A percentile compares a stretch with the other conserved stretches of the same genome.
Evolutionary conservation across 2,797 vertebrate species (phyloP).

Genomic region (Rhinoraja longicauda): DNA sequence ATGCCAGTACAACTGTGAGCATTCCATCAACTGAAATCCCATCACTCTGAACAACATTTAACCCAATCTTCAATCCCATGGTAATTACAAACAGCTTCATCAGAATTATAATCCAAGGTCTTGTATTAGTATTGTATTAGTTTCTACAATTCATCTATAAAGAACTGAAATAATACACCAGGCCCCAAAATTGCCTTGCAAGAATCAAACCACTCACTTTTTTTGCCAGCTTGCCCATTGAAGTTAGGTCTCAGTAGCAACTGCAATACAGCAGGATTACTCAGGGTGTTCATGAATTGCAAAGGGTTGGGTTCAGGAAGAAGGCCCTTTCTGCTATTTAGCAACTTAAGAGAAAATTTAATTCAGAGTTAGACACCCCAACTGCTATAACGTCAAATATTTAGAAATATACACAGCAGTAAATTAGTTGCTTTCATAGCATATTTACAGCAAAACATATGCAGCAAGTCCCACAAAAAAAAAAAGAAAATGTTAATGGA

Average conservation of each 20-base stretch:
- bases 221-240: slow-evolving; percentile 62
- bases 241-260: slow-evolving; percentile 83
- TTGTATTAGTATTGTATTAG: too few species aligned
- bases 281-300: slow-evolving; percentile 88
- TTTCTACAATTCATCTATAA: background rate
- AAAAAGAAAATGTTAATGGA: background rate
- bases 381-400: background rate
- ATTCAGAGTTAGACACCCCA: slow-evolving; percentile 26
- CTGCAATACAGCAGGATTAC: slow-evolving; percentile 85
- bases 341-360: slow-evolving; percentile 62
- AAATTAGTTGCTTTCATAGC: background rate
- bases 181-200: background rate
- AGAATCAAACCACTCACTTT: slow-evolving; percentile 52
- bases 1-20: too few species aligned
- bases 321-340: slow-evolving; percentile 82
- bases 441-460: background rate
- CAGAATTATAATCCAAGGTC: too few species aligned
- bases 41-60: too few species aligned
- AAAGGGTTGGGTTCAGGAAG: slow-evolving; percentile 85
- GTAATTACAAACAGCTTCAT: too few species aligned
- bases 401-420: background rate
- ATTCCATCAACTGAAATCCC: too few species aligned
- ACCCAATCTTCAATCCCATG: too few species aligned
- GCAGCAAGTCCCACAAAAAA: background rate
- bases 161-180: background rate